Evolutionary conservation across 1,140 invertebrate species (phyloP).

Genomic region (Cheumatopsyche charites): DNA sequence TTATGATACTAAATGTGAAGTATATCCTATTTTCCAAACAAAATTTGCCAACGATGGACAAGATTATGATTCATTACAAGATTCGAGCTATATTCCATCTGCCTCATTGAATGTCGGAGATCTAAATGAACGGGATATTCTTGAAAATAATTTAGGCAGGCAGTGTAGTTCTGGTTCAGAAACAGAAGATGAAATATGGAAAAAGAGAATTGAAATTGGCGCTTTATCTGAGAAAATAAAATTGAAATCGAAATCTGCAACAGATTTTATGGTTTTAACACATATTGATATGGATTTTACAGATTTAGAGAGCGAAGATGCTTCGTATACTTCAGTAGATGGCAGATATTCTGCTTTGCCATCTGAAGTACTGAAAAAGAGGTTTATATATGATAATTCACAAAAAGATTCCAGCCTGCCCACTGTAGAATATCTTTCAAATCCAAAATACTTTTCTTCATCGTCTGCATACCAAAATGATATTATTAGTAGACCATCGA

Average conservation of each 20-base stretch:
- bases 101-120: constrained; percentile 18
- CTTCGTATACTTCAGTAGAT: constrained; percentile 52
- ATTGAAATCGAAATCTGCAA: constrained; percentile 74
- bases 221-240: constrained; percentile 73
- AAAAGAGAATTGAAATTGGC: constrained; percentile 66
- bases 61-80: constrained; percentile 45
- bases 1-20: not conserved
- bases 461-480: constrained; percentile 24
- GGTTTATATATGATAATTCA: constrained; percentile 34
- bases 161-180: constrained; percentile 63
- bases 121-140: not conserved
- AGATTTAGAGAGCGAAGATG: constrained; percentile 66
- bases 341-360: constrained; percentile 21
- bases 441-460: constrained; percentile 34
- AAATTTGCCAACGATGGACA: constrained; percentile 33
- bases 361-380: constrained; percentile 36
- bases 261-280: constrained; percentile 76
- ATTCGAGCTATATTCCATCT: constrained; percentile 44
- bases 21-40: constrained; percentile 36
- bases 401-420: constrained; percentile 45
- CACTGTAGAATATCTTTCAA: constrained; percentile 37
- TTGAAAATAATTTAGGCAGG: constrained; percentile 17
- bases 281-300: constrained; percentile 70
- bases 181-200: constrained; percentile 73
- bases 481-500: constrained; percentile 27